phyloP scores from a whole-genome alignment of 1,140 invertebrate species.

The Drosophila nebulosa region DNA sequence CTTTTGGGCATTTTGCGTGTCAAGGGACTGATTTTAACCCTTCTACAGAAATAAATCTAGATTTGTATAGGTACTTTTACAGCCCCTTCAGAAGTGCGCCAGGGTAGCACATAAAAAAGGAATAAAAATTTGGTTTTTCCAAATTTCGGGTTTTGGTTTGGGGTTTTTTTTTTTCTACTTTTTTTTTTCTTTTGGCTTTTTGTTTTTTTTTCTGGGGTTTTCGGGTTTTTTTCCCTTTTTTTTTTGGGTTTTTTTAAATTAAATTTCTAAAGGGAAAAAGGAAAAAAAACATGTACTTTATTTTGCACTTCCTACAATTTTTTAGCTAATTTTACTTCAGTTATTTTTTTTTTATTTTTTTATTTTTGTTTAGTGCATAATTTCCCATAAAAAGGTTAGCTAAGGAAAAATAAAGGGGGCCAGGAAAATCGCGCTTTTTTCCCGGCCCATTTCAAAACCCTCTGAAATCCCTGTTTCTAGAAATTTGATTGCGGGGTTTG shows the following conservation, averaged over 20 bases:
- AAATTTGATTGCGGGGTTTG: constrained; percentile 3
- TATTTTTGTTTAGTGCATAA: neutral
- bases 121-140: neutral
- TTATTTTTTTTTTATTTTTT: neutral
- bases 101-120: constrained; percentile 6
- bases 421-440: neutral
- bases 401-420: neutral
- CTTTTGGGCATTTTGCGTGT: no score
- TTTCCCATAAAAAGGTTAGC: neutral
- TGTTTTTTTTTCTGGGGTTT: no score
- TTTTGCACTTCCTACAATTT: neutral
- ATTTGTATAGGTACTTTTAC: neutral
- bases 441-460: neutral
- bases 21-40: constrained; percentile 10
- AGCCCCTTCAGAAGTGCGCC: neutral
- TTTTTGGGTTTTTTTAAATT: neutral
- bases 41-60: constrained; percentile 10
- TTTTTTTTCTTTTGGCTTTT: neutral
- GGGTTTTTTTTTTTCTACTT: neutral
- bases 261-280: neutral
- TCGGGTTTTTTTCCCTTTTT: neutral
- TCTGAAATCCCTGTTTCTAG: neutral
- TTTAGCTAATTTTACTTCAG: neutral
- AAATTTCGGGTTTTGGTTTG: neutral
- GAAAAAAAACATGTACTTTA: neutral